Base-by-base conservation (phyloP, 2,113 vertebrate species). In the Hemibagrus wyckioides region DNA sequence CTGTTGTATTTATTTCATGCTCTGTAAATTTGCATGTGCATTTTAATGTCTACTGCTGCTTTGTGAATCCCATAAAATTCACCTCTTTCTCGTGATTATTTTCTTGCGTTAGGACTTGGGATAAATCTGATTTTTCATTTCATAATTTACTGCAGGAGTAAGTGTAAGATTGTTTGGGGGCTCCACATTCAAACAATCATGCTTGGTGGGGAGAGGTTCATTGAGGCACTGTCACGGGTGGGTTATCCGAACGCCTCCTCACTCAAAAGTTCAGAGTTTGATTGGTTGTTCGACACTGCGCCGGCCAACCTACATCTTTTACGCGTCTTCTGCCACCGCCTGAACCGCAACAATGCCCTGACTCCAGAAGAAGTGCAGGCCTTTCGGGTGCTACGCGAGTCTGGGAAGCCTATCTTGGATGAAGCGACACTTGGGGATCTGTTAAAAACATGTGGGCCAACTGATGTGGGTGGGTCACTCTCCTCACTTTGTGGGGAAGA, bases 201-300 rank as follows among this genome's bases (percentile, higher is more conserved):
- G 97, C 95, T 95, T 90, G 92, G 93, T 84, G 97, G 98, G 88
- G 93, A 92, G 33, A 94, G 96, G 41, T 98, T 99, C 94, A 96
- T 99, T 92, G 94, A 96, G 93, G 95, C 94, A 1, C 92, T 99
- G 69, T 94, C 93, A 87, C 96, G 93, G 89, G 94, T 97, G 56
- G 94, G 94, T 87, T 99, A 97, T 93, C 97, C 96, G 14, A 92
- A 93, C 59, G 94, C 94, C 0, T 90, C 93, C 54, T 88, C 86
- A 6, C 95, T 99, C 75, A 95, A 96, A 88, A 95, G 95, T 85
- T 97, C 96, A 7, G 97, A 98, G 90, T 99, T 99, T 89, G 98
- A 99, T 90, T 99, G 98, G 97, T 92, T 99, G 84, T 98, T 98
- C 92, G 97, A 99, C 59, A 95, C 97, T 4, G 90, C 93, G 25